Evolutionary conservation across 2,888 invertebrate species (phyloP).

Genomic region (Conomelus anceps): DNA sequence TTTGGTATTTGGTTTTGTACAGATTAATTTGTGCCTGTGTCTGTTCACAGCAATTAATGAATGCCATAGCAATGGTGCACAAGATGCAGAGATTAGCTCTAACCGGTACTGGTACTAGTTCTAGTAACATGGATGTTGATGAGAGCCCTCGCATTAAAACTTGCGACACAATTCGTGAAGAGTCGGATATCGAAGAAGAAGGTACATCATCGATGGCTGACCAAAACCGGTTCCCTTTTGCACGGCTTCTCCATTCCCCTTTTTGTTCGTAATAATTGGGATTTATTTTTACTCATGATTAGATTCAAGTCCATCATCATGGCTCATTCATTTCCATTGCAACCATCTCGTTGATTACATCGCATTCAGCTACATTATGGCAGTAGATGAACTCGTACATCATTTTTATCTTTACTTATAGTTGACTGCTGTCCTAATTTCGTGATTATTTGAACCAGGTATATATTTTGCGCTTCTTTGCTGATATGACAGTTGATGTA

Average conservation of each 20-base stretch:
- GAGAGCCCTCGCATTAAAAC: slow-evolving; percentile 23
- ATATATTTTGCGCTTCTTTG: too few relatives aligned
- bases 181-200: slow-evolving; percentile 37
- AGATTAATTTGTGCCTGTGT: neutral
- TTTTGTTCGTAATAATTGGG: neutral
- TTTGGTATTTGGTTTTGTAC: neutral
- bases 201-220: neutral
- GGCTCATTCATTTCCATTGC: neutral
- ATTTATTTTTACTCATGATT: neutral
- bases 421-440: neutral
- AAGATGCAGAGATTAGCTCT: slow-evolving; percentile 95
- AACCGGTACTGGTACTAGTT: slow-evolving; percentile 47
- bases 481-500: neutral
- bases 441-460: neutral
- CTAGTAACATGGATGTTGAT: slow-evolving; percentile 40
- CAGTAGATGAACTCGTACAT: neutral
- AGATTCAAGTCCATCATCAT: neutral
- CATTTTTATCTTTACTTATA: neutral
- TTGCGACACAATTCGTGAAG: slow-evolving; percentile 40
- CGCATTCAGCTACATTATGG: neutral
- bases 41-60: slow-evolving; percentile 44
- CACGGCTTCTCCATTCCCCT: neutral
- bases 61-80: slow-evolving; percentile 46
- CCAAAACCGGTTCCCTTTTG: neutral
- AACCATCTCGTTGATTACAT: neutral